Evolutionary conservation across 2,113 vertebrate genomes (phyloP), one percentile per base, ranked within the genome.

Genomic region (Corythornis vintsioides): DNA sequence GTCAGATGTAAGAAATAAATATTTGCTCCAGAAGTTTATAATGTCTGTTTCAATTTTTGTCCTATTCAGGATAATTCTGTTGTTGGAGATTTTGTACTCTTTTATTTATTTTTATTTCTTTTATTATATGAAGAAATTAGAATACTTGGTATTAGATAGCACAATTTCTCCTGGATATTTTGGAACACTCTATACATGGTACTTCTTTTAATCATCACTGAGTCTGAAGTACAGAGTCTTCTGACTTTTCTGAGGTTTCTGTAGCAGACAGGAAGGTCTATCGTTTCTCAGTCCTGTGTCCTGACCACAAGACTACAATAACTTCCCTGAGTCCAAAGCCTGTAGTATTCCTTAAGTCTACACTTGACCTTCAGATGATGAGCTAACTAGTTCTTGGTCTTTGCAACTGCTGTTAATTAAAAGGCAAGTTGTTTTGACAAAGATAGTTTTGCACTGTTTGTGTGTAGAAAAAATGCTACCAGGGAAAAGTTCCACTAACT

Each of bases 1-100:
- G 90, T 90, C 66, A 94, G 81, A 96, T 81, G 48, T 63, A 82
- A 88, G 35, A 95, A 81, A 70, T 50, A 86, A 84, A 18, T 85
- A 66, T 57, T 92, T 95, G 15, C 64, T 91, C 18, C 64, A 95
- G 71, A 95, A 70, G 13, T 89, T 91, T 80, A 19, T 31, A 76
- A 35, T 22, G 47, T 66, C 78, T 59, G 47, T 47, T 92, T 93
- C 42, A 79, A 59, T 76, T 81, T 83, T 86, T 73, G 15, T 73
- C n/a, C 33, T 70, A 8, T 75, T 94, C 12, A 22, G 50, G 55
- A 66, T 63, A 48, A 70, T 65, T 81, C 24, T 52, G 24, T 82
- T 20, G 74, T 76, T 87, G 52, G 42, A 84, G n/a, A 63, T 75
- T 67, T 84, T 48, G 47, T 74, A 11, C 7, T 82, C 2, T 45